A percentile compares a stretch with the other conserved stretches of the same genome.
phyloP scores from a whole-genome alignment of 2,888 invertebrate species.

The Omphaloscelis lunosa region DNA sequence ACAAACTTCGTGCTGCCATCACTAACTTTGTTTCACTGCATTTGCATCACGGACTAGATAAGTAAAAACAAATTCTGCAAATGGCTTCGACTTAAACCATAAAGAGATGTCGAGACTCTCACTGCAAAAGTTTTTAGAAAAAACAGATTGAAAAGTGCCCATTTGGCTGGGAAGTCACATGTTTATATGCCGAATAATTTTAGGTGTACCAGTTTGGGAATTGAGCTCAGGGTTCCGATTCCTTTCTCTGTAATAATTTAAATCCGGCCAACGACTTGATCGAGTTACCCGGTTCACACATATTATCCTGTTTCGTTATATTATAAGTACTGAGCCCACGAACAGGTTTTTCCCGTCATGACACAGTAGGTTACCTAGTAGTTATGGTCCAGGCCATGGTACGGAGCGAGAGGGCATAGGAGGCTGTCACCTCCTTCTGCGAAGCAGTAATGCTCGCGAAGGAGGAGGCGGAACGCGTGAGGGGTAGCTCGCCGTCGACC shows the following conservation, averaged over 20 bases:
- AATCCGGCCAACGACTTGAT: slow-evolving; percentile 26
- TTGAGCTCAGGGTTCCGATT: slow-evolving; percentile 22
- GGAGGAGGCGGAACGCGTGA: too few relatives aligned
- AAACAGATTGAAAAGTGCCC: slow-evolving; percentile 4
- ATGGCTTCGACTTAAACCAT: slow-evolving; percentile 42
- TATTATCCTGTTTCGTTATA: not conserved
- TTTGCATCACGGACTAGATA: slow-evolving; percentile 64
- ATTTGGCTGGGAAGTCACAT: slow-evolving; percentile 23
- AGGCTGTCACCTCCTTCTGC: too few relatives aligned
- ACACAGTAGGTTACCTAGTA: not conserved
- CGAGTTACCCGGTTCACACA: not conserved
- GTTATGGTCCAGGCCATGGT: too few relatives aligned
- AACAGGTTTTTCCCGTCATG: not conserved
- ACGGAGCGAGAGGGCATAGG: too few relatives aligned
- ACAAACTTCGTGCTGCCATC: slow-evolving; percentile 67
- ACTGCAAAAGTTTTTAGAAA: slow-evolving; percentile 18
- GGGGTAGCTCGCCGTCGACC: too few relatives aligned
- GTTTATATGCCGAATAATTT: slow-evolving; percentile 16
- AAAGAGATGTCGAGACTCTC: slow-evolving; percentile 35
- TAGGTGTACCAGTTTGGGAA: not conserved
- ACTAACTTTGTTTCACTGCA: slow-evolving; percentile 63
- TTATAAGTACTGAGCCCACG: not conserved
- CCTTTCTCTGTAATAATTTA: slow-evolving; percentile 5
- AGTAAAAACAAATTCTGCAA: slow-evolving; percentile 63
- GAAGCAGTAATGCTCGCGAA: too few relatives aligned